A percentile compares a stretch with the other conserved stretches of the same genome.
These are phyloP conservation scores for Crocidura indochinensis DNA, from an alignment of 2,797 vertebrate species.

Conservation along the genomic window DNA sequence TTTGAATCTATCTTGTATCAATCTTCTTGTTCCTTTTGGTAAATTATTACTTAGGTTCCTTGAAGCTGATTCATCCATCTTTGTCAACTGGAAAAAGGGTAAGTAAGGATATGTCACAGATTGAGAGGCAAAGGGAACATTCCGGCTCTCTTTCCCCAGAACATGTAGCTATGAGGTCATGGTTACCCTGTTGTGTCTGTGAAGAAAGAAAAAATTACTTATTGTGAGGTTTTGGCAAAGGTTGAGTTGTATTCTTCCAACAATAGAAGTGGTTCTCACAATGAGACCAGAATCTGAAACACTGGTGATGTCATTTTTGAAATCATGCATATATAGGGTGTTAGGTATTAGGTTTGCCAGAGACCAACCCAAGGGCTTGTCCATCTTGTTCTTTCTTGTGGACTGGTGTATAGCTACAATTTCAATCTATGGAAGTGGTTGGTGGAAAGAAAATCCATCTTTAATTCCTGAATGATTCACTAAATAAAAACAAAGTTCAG, in stretches of 20 bases:
- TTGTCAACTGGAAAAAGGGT: not conserved
- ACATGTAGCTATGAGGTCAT: rapidly evolving
- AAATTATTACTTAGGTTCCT: not conserved
- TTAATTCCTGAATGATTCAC: not conserved
- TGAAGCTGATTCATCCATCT: not conserved
- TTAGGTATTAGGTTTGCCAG: not conserved
- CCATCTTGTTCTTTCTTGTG: too few species aligned
- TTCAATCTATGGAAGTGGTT: not conserved
- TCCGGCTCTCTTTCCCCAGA: too few species aligned
- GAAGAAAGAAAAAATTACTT: not conserved
- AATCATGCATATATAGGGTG: not conserved
- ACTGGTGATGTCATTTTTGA: not conserved
- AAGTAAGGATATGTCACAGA: not conserved
- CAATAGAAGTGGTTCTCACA: not conserved
- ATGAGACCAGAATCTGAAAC: not conserved
- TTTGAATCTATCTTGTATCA: too few species aligned
- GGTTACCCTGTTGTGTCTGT: not conserved
- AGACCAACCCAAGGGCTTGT: not conserved
- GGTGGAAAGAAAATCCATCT: not conserved
- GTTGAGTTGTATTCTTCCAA: too few species aligned
- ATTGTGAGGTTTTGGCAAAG: not conserved
- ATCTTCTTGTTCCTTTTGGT: not conserved
- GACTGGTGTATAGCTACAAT: not conserved
- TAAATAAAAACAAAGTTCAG: not conserved
- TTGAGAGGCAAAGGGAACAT: not conserved